A percentile compares a stretch with the other conserved stretches of the same genome.
phyloP scores from a whole-genome alignment of 2,888 invertebrate genomes.

The Drosophila imparisetae region DNA sequence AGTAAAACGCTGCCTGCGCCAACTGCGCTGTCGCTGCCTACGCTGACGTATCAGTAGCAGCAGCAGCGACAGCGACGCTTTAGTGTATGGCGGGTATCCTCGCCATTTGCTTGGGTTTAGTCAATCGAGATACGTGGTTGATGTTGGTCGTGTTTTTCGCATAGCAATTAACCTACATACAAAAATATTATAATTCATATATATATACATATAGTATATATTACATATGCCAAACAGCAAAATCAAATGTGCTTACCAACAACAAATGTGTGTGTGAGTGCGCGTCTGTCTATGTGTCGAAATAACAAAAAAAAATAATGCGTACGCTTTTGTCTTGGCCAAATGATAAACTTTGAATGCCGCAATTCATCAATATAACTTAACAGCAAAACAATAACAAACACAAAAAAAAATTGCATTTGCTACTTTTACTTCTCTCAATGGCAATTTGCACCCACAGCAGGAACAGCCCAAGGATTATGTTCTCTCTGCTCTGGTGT shows the following conservation, averaged over 20 bases:
- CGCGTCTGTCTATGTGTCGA: slow-evolving; percentile 29
- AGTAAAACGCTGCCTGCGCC: slow-evolving; percentile 53
- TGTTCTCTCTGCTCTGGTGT: slow-evolving; percentile 81
- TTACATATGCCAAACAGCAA: slow-evolving; percentile 45
- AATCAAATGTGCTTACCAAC: slow-evolving; percentile 33
- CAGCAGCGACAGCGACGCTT: slow-evolving; percentile 34
- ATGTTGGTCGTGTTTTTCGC: slow-evolving; percentile 84
- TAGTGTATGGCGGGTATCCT: slow-evolving; percentile 82
- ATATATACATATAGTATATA: slow-evolving; percentile 31
- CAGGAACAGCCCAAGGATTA: slow-evolving; percentile 85
- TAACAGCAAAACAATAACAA: slow-evolving; percentile 18
- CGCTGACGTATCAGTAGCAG: slow-evolving; percentile 18
- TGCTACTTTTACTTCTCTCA: slow-evolving; percentile 36
- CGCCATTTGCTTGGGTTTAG: slow-evolving; percentile 84
- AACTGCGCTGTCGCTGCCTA: slow-evolving; percentile 31
- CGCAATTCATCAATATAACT: slow-evolving; percentile 25
- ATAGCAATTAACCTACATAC: slow-evolving; percentile 58
- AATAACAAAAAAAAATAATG: slow-evolving; percentile 34
- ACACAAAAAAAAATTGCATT: slow-evolving; percentile 50
- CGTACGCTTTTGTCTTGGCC: slow-evolving; percentile 48
- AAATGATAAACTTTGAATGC: slow-evolving; percentile 27
- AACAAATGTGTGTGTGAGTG: slow-evolving; percentile 38
- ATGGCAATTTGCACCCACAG: slow-evolving; percentile 49
- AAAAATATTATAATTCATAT: slow-evolving; percentile 33
- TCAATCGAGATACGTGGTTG: slow-evolving; percentile 85